These are phyloP conservation scores for Tetranychus cinnabarinus DNA, from an alignment of 1,140 invertebrate genomes.

Conservation along the genomic window DNA sequence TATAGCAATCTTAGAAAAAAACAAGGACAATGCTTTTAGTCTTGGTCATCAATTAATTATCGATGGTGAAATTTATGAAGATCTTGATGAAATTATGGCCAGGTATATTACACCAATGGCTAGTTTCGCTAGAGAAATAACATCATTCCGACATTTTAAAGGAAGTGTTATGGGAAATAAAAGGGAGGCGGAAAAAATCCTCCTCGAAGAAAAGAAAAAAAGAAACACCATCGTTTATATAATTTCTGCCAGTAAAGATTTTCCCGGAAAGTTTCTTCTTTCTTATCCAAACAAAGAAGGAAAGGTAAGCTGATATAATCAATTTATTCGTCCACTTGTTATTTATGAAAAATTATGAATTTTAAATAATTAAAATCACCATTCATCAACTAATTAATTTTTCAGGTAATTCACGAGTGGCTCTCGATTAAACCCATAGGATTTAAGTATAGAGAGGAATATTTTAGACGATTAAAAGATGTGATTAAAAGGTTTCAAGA, in stretches of 20 bases:
- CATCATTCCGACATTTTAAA: slow-evolving; percentile 44
- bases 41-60: slow-evolving; percentile 72
- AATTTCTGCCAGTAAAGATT: slow-evolving; percentile 57
- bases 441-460: background rate
- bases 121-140: slow-evolving; percentile 58
- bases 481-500: too few species aligned
- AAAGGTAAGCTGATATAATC: slow-evolving; percentile 19
- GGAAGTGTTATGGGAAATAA: slow-evolving; percentile 19
- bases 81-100: slow-evolving; percentile 96
- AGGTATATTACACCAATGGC: slow-evolving; percentile 90
- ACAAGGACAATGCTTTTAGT: slow-evolving; percentile 89
- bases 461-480: background rate
- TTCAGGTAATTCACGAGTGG: background rate
- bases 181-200: slow-evolving; percentile 60
- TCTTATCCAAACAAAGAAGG: slow-evolving; percentile 61
- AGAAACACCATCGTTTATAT: slow-evolving; percentile 71
- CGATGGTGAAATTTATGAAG: slow-evolving; percentile 56
- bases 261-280: slow-evolving; percentile 81
- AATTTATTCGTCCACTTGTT: too few species aligned
- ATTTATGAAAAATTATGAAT: too few species aligned
- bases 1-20: slow-evolving; percentile 81
- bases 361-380: slow-evolving; percentile 13
- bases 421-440: background rate
- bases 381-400: background rate
- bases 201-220: slow-evolving; percentile 61